Evolutionary conservation across 2,113 vertebrate genomes (phyloP).

Genomic region (Egretta garzetta): DNA sequence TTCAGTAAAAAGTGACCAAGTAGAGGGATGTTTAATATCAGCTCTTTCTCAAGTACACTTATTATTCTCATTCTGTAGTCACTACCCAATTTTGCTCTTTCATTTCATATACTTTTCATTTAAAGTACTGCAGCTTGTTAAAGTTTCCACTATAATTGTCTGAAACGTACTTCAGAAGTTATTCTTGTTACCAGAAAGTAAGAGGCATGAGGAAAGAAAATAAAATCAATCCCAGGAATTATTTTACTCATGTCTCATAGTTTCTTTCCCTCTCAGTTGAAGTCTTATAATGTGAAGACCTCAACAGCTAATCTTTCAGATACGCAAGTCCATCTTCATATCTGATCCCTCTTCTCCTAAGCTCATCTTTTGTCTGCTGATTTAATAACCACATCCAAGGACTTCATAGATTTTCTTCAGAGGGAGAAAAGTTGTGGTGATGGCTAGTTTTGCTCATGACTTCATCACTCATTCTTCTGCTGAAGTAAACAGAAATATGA

Average conservation of each 20-base stretch:
- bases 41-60: not conserved
- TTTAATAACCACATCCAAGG: not conserved
- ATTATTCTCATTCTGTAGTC: not conserved
- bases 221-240: not conserved
- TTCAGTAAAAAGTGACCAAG: not conserved
- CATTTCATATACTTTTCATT: not conserved
- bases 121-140: not conserved
- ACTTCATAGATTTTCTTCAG: not conserved
- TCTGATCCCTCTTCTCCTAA: not conserved
- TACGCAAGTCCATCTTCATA: not conserved
- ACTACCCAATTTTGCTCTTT: not conserved
- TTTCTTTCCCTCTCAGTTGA: not conserved
- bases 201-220: not conserved
- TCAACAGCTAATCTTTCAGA: not conserved
- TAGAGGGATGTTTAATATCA: not conserved
- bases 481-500: not conserved
- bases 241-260: not conserved
- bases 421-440: not conserved
- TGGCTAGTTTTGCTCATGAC: not conserved
- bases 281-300: not conserved
- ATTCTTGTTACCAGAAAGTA: not conserved
- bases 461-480: not conserved
- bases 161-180: not conserved
- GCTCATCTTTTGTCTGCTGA: not conserved
- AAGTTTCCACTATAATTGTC: not conserved